Percentiles rank a stretch among this genome's conserved stretches.
phyloP scores from a whole-genome alignment of 2,113 vertebrate species.

The Antigone vipio region DNA sequence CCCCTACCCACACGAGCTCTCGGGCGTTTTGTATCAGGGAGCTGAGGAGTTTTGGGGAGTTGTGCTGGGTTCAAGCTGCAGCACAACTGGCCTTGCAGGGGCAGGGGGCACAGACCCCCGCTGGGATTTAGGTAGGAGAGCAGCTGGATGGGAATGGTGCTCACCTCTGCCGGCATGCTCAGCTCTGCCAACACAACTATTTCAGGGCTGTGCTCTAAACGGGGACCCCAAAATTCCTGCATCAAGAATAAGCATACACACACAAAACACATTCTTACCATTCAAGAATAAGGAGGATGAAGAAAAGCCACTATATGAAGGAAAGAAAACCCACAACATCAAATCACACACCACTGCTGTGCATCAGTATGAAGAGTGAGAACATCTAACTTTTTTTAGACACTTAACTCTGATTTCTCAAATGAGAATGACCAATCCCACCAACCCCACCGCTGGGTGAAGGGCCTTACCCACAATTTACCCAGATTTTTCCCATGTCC shows the following conservation, averaged over 20 bases:
- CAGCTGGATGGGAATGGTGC: background rate
- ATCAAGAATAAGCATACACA: background rate
- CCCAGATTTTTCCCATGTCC: background rate
- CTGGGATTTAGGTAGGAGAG: background rate
- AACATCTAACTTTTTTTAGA: background rate
- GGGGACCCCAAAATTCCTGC: background rate
- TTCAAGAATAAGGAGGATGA: background rate
- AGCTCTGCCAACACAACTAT: background rate
- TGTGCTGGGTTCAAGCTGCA: background rate
- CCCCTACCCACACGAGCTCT: background rate
- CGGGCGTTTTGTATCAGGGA: background rate
- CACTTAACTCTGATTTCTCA: background rate
- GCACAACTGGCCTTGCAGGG: background rate
- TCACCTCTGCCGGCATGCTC: background rate
- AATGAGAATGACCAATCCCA: rapidly evolving
- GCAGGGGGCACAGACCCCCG: background rate
- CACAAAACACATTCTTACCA: background rate
- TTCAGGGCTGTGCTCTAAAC: background rate
- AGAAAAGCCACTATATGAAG: background rate
- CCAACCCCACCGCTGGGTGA: background rate
- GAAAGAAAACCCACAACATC: background rate
- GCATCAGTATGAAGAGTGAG: background rate
- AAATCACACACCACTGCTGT: background rate
- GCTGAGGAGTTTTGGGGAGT: background rate
- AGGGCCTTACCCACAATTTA: background rate